Percentiles rank a stretch among this genome's conserved stretches.
Conservation (phyloP, 2,113 vertebrate species). For the Lycaon pictus region DNA sequence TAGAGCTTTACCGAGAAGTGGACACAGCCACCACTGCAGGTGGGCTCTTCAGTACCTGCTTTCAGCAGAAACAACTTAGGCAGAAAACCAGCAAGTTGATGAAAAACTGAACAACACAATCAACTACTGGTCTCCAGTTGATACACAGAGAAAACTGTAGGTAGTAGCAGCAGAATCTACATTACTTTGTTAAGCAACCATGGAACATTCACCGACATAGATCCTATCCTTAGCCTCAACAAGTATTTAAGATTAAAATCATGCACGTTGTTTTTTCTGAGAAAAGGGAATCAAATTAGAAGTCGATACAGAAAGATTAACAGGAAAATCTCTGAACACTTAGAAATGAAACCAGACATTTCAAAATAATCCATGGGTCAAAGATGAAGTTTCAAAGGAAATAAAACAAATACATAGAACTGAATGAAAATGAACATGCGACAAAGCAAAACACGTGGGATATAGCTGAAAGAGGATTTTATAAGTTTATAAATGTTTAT, state of each 20-base stretch:
- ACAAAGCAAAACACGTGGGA: neutral
- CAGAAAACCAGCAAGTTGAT: neutral
- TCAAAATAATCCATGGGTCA: neutral
- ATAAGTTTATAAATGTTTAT: neutral
- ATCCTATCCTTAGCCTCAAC: rapidly evolving
- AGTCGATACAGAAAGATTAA: neutral
- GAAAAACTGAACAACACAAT: rapidly evolving
- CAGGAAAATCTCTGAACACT: neutral
- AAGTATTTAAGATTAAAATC: neutral
- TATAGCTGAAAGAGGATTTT: too few relatives aligned
- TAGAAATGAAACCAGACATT: neutral
- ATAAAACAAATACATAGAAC: neutral
- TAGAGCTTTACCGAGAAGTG: neutral
- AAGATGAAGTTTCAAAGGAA: neutral
- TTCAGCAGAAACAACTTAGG: too few relatives aligned
- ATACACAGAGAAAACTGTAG: rapidly evolving
- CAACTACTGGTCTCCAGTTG: rapidly evolving
- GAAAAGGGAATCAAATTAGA: neutral
- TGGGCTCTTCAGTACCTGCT: rapidly evolving
- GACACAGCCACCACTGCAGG: rapidly evolving
- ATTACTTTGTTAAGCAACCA: neutral
- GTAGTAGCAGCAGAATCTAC: neutral
- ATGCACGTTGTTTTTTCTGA: neutral
- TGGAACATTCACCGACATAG: too few relatives aligned
- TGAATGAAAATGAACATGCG: neutral